A percentile compares a stretch with the other conserved stretches of the same genome.
phyloP scores from a whole-genome alignment of 1,140 invertebrate species.

The Streblospio benedicti region DNA sequence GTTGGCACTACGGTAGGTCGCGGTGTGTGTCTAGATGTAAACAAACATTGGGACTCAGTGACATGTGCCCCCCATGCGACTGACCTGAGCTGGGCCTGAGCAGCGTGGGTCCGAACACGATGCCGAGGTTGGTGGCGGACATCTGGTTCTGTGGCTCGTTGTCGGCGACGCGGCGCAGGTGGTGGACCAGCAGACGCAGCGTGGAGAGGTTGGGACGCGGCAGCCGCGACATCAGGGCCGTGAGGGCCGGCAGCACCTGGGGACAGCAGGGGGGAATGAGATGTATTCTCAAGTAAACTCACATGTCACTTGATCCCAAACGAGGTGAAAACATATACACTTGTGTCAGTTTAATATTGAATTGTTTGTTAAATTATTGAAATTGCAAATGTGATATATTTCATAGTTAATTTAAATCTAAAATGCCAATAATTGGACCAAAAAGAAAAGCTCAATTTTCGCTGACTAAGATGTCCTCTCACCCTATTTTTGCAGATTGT shows the following conservation, averaged over 20 bases:
- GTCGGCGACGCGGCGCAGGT: slow-evolving; percentile 37
- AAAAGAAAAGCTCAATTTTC: too few species aligned
- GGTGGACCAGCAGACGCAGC: slow-evolving; percentile 57
- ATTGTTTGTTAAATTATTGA: too few species aligned
- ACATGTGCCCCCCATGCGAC: background rate
- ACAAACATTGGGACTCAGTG: background rate
- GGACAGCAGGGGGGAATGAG: too few species aligned
- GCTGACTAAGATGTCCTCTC: too few species aligned
- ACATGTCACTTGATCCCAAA: too few species aligned
- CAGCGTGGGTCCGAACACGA: slow-evolving; percentile 57
- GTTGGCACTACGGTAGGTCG: background rate
- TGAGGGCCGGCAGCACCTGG: slow-evolving; percentile 53
- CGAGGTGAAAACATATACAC: too few species aligned
- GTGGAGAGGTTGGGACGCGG: slow-evolving; percentile 58
- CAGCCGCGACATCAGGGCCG: slow-evolving; percentile 57
- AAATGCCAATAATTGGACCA: too few species aligned
- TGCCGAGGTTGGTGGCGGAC: slow-evolving; percentile 55
- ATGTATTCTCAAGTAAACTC: too few species aligned
- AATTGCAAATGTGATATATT: too few species aligned
- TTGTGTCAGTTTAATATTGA: too few species aligned
- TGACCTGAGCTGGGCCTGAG: slow-evolving; percentile 45
- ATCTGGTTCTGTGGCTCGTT: slow-evolving; percentile 52
- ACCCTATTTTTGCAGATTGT: too few species aligned
- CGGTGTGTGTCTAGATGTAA: background rate
- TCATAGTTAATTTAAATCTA: too few species aligned